phyloP scores from a whole-genome alignment of 2,113 vertebrate genomes.

The Thamnophis sirtalis region DNA sequence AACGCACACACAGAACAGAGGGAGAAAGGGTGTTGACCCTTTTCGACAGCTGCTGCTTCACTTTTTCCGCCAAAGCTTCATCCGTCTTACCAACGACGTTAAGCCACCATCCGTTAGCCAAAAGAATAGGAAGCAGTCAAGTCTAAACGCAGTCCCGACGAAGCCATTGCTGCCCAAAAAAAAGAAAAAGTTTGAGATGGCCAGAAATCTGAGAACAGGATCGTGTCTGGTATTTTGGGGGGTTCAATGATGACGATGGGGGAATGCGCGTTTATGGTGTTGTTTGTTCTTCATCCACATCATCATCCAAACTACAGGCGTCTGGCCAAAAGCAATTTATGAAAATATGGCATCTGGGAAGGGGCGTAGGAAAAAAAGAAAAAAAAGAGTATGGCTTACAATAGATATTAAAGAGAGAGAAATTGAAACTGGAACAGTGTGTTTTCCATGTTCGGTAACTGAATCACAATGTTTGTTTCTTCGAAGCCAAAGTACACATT shows the following conservation, averaged over 20 bases:
- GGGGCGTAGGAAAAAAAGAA: too few relatives aligned
- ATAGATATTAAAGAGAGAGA: background rate
- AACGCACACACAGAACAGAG: too few relatives aligned
- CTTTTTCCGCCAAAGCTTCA: background rate
- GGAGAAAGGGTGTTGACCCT: background rate
- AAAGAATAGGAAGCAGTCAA: background rate
- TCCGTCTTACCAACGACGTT: background rate
- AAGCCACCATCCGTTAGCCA: background rate
- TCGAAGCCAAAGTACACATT: background rate
- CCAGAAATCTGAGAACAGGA: background rate
- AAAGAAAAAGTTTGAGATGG: background rate
- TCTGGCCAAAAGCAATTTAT: background rate
- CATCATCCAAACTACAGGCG: too few relatives aligned
- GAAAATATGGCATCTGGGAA: background rate
- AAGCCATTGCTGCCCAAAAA: background rate
- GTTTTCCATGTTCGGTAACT: background rate
- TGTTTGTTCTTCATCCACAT: background rate
- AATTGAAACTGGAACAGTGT: background rate
- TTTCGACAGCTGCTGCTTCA: background rate
- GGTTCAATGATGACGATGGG: background rate
- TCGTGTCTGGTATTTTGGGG: background rate
- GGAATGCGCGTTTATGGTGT: background rate
- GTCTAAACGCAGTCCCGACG: background rate
- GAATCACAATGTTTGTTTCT: background rate
- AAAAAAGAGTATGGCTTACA: background rate